phyloP scores from a whole-genome alignment of 1,140 invertebrate species.

The Zaprionus lachaisei region DNA sequence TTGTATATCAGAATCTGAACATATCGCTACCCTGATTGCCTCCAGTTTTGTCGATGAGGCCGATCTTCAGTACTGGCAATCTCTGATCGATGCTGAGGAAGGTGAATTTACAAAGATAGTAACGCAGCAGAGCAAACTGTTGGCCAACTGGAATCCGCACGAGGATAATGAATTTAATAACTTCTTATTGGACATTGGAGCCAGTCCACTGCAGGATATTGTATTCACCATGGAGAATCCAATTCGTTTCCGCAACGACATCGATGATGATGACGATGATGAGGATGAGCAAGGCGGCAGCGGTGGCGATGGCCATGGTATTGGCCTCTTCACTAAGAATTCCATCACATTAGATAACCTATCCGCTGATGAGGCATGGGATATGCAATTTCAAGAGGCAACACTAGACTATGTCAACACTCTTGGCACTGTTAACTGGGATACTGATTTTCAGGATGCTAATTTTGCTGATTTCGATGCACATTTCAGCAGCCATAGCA shows the following conservation, averaged over 20 bases:
- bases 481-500: constrained; percentile 75
- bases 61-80: constrained; percentile 69
- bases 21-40: constrained; percentile 81
- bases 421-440: constrained; percentile 58
- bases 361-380: constrained; percentile 71
- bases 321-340: constrained; percentile 66
- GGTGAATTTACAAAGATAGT: constrained; percentile 75
- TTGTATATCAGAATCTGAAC: constrained; percentile 79
- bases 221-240: constrained; percentile 70
- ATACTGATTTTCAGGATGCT: constrained; percentile 63
- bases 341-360: constrained; percentile 64
- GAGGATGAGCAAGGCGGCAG: constrained; percentile 66
- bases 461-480: constrained; percentile 83
- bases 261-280: constrained; percentile 77
- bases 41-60: constrained; percentile 63
- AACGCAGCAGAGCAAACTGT: constrained; percentile 65
- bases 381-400: constrained; percentile 70
- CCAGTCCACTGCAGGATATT: constrained; percentile 59
- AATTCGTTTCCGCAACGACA: constrained; percentile 65
- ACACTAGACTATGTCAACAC: constrained; percentile 50
- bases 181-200: constrained; percentile 58
- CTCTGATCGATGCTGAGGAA: constrained; percentile 69
- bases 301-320: constrained; percentile 55
- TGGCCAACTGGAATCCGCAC: constrained; percentile 80
- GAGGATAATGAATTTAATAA: constrained; percentile 65